A percentile compares a stretch with the other conserved stretches of the same genome.
Conservation (phyloP, 2,113 vertebrate genomes). For the Talpa occidentalis region DNA sequence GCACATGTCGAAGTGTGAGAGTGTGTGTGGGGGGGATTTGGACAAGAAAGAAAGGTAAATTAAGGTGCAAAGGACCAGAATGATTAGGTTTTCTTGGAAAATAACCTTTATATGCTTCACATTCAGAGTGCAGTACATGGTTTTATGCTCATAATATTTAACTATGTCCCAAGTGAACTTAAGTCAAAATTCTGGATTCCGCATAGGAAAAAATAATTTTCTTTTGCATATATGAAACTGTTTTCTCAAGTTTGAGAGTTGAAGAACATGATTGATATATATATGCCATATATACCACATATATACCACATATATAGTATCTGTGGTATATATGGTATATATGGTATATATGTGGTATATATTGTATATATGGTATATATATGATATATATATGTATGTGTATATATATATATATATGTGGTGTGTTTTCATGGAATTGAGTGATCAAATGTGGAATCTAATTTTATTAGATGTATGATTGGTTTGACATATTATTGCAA, state of each 20-base stretch:
- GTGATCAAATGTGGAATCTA: not conserved
- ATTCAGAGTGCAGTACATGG: not conserved
- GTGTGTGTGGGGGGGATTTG: not conserved
- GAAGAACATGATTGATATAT: conserved; percentile 11
- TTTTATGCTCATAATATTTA: not conserved
- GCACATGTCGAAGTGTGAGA: not conserved
- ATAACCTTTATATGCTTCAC: not conserved
- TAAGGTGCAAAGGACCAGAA: not conserved
- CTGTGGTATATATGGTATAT: too few relatives aligned
- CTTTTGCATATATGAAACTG: not conserved
- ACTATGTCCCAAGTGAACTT: not conserved
- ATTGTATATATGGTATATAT: too few relatives aligned
- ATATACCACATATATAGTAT: too few relatives aligned
- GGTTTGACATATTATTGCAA: not conserved
- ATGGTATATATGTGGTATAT: too few relatives aligned
- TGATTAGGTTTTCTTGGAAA: not conserved
- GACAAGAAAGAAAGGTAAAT: not conserved
- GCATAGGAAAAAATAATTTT: conserved; percentile 17
- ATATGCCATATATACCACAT: too few relatives aligned
- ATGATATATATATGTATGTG: not conserved
- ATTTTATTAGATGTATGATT: conserved; percentile 32
- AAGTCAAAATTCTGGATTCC: not conserved
- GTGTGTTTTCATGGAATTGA: conserved; percentile 4
- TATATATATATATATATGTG: not conserved
- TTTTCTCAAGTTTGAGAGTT: conserved; percentile 3